A percentile compares a stretch with the other conserved stretches of the same genome.
phyloP scores from a whole-genome alignment of 2,113 vertebrate species.

The Bos javanicus region DNA sequence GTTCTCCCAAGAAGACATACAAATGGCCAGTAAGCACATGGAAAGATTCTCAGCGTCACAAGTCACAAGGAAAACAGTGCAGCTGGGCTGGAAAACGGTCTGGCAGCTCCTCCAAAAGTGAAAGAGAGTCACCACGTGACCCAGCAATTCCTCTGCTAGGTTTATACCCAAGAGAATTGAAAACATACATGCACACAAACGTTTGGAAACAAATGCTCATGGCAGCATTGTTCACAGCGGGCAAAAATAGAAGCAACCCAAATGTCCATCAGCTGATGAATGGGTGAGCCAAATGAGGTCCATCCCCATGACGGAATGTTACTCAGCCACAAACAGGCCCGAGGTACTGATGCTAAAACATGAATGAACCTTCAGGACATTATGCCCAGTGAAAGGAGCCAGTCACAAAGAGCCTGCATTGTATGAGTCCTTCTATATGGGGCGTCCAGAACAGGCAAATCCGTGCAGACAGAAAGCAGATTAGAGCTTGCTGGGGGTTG shows the following conservation, averaged over 20 bases:
- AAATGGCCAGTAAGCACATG: not conserved
- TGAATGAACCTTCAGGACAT: too few relatives aligned
- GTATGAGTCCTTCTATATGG: not conserved
- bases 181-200: not conserved
- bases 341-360: accelerated
- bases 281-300: too few relatives aligned
- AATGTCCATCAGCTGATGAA: not conserved
- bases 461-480: not conserved
- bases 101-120: not conserved
- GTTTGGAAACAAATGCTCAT: not conserved
- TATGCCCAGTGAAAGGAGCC: not conserved
- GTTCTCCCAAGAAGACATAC: not conserved
- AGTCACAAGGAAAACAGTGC: not conserved
- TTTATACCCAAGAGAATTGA: not conserved
- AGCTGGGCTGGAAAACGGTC: not conserved
- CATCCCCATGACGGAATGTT: accelerated
- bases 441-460: not conserved
- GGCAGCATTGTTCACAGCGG: not conserved
- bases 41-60: accelerated
- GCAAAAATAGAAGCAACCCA: not conserved
- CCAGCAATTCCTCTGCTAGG: not conserved
- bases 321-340: not conserved
- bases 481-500: not conserved
- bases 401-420: too few relatives aligned
- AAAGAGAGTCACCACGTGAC: not conserved